Base-by-base conservation (phyloP, 2,888 invertebrate genomes). In the Eudasyphora cyanicolor region DNA sequence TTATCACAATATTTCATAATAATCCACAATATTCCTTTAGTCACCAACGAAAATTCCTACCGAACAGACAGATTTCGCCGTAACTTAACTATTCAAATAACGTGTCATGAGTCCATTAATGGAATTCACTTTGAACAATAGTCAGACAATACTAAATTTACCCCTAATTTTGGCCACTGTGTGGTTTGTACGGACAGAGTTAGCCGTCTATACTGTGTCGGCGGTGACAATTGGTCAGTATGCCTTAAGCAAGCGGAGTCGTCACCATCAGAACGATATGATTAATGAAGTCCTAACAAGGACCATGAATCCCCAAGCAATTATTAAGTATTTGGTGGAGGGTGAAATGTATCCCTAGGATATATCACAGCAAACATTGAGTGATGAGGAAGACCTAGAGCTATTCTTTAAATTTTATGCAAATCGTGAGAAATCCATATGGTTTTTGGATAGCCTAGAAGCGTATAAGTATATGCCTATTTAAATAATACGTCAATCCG, bases 151-250 rank as follows among this genome's bases (percentile, higher is more conserved):
- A 5, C 82, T 78, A 38, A 91, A 91, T 78, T 85, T 89, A 45
- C 88, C 90, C 17, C 85, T 91, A 51, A 84, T 91, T 51, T 86
- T 90, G 76, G 90, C 90, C 27, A 76, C 87, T 0, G 87, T 91
- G 2, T 91, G 90, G 90, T 86, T 88, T 14, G 89, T 91, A 32
- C 89, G 89, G 75, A 86, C 87, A 29, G 85, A 87, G 62, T 90
- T 88, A 69, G 88, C 86, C 0, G 80, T 82, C 10, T 80, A 84
- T n/a, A 87, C 88, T 1, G 82, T 82, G 60, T 86, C 86, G 4
- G 77, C 90, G 2, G 24, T 90, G 69, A 85, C 86, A 7, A 86
- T 90, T 51, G 87, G 86, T 0, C 88, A 89, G 67, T 90, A 89
- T 75, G 86, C 89, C 24, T 86, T 83, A 17, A 83, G 73, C n/a